These are phyloP conservation scores for Baryphthengus martii DNA, from an alignment of 2,113 vertebrate genomes.

Conservation along the genomic window DNA sequence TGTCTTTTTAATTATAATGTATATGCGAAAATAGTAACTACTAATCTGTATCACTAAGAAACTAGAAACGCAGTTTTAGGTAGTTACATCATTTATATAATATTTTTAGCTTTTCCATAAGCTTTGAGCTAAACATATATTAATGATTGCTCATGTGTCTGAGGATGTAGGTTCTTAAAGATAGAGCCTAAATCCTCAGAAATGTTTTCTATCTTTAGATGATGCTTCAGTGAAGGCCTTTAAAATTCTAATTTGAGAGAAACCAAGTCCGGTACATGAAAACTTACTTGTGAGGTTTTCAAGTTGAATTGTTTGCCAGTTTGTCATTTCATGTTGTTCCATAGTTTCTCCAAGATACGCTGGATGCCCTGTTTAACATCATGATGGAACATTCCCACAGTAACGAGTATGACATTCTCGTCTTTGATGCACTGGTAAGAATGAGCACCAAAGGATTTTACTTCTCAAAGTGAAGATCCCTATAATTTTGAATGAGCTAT, in stretches of 20 bases:
- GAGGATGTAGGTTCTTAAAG: not conserved
- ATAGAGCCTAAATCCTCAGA: not conserved
- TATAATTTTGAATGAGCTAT: not conserved
- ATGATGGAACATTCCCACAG: constrained; percentile 98
- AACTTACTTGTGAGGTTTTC: not conserved
- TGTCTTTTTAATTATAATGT: not conserved
- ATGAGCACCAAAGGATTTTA: not conserved
- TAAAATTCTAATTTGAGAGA: not conserved
- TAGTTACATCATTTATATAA: not conserved
- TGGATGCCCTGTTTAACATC: constrained; percentile 97
- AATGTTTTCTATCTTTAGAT: not conserved
- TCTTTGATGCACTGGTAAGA: constrained; percentile 97
- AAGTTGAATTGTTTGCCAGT: not conserved
- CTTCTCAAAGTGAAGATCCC: not conserved
- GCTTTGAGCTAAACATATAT: not conserved
- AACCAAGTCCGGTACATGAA: not conserved
- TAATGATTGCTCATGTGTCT: not conserved
- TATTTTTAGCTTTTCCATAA: not conserved
- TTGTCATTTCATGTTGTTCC: not conserved
- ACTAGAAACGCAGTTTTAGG: not conserved
- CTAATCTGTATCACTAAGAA: not conserved
- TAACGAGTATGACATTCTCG: constrained; percentile 93
- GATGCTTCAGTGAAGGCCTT: not conserved
- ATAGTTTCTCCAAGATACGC: constrained; percentile 93
- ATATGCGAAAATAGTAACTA: not conserved